These are phyloP conservation scores for Drosophila merina DNA, from an alignment of 2,888 invertebrate species.

Conservation along the genomic window DNA sequence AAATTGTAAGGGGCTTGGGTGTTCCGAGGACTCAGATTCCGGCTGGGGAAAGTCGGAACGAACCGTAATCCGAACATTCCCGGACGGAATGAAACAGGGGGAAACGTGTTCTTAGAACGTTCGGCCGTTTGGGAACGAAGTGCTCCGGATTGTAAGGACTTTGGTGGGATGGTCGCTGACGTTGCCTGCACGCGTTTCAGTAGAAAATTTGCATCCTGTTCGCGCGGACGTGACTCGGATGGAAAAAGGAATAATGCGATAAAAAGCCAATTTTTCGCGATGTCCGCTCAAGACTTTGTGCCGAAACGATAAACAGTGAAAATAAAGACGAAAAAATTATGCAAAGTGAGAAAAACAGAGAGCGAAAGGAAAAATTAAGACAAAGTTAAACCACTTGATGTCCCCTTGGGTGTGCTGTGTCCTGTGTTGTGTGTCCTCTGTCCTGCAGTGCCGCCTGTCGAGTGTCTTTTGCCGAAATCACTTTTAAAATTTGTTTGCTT, in stretches of 20 bases:
- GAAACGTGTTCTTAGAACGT: conserved; percentile 11
- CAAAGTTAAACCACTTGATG: conserved; percentile 49
- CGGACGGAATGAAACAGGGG: conserved; percentile 11
- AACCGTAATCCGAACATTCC: conserved; percentile 1
- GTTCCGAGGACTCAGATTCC: conserved; percentile 7
- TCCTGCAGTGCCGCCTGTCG: conserved; percentile 36
- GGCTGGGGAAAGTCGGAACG: conserved; percentile 27
- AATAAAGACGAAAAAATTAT: conserved; percentile 26
- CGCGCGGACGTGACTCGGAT: conserved; percentile 65
- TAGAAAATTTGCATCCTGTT: conserved; percentile 73
- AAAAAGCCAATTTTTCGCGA: conserved; percentile 50
- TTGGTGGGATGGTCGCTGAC: conserved; percentile 45
- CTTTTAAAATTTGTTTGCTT: conserved; percentile 63
- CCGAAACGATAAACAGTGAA: conserved; percentile 33
- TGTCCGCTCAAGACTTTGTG: conserved; percentile 25
- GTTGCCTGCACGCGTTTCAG: conserved; percentile 58
- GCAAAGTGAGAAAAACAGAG: conserved; percentile 26
- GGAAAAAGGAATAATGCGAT: conserved; percentile 19
- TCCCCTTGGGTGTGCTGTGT: conserved; percentile 37
- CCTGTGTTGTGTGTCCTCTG: conserved; percentile 23
- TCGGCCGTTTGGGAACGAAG: conserved; percentile 11
- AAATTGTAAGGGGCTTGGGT: conserved; percentile 2
- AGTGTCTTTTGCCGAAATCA: conserved; percentile 58
- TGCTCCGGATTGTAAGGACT: conserved; percentile 15
- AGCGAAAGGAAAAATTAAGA: conserved; percentile 38